phyloP scores from a whole-genome alignment of 2,113 vertebrate genomes.

The Diphyllodes magnificus region DNA sequence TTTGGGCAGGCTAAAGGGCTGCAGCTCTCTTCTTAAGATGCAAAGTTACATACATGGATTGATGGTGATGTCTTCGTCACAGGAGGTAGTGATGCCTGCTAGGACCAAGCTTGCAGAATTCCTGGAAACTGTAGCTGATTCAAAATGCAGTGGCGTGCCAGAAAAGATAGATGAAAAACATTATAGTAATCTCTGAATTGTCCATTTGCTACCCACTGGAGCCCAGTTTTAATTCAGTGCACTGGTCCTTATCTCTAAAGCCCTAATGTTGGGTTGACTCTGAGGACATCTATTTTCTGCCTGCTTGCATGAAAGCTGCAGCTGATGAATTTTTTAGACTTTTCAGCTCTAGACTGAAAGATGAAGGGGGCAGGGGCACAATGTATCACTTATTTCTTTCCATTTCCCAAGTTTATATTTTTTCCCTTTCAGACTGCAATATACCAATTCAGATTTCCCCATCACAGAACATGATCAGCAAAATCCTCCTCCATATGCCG shows the following conservation, averaged over 20 bases:
- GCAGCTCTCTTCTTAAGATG: neutral
- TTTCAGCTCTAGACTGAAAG: neutral
- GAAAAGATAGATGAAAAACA: neutral
- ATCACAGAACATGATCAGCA: neutral
- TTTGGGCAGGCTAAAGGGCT: neutral
- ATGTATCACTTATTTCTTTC: neutral
- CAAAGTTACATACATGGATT: neutral
- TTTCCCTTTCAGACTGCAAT: neutral
- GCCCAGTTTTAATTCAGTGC: neutral
- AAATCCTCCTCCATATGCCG: neutral
- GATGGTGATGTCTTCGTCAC: neutral
- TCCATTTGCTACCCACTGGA: neutral
- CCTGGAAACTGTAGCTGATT: neutral
- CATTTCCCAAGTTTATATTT: neutral
- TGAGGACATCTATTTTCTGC: slow-evolving; percentile 1
- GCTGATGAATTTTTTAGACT: neutral
- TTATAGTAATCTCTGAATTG: neutral
- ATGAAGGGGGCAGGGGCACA: neutral
- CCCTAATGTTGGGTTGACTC: neutral
- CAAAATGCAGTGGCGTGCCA: neutral
- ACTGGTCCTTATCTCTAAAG: neutral
- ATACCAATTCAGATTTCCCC: neutral
- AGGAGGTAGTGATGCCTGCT: neutral
- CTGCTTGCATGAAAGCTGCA: neutral
- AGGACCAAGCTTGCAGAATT: neutral